Percentiles rank a stretch among this genome's conserved stretches.
These are phyloP conservation scores for Diachrysia chrysitis DNA, from an alignment of 2,888 invertebrate species.

Conservation along the genomic window DNA sequence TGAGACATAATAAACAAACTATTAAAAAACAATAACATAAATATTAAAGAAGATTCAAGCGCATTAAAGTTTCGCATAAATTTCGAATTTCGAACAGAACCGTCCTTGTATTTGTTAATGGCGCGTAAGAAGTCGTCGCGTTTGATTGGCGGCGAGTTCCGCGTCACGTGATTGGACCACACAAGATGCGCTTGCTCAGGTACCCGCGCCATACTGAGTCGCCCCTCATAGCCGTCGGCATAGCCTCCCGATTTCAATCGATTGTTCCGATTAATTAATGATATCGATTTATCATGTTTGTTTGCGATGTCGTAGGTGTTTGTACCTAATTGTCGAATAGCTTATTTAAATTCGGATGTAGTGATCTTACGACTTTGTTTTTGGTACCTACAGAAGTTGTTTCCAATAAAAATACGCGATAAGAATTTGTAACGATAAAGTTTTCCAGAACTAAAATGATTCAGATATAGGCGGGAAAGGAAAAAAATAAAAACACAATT, in stretches of 20 bases:
- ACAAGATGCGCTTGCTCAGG: slow-evolving; percentile 73
- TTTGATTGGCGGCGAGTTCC: slow-evolving; percentile 55
- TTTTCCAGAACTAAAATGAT: slow-evolving; percentile 11
- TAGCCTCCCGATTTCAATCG: slow-evolving; percentile 43
- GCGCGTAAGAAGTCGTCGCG: slow-evolving; percentile 36
- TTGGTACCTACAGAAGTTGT: slow-evolving; percentile 9
- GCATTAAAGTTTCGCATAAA: slow-evolving; percentile 10
- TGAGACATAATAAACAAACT: not conserved
- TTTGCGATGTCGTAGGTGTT: slow-evolving; percentile 13
- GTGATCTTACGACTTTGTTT: not conserved
- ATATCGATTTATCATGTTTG: slow-evolving; percentile 38
- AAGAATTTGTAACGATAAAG: slow-evolving; percentile 23
- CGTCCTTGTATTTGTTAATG: slow-evolving; percentile 46
- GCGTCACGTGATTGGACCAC: slow-evolving; percentile 70
- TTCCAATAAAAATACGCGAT: slow-evolving; percentile 9
- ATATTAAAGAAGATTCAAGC: not conserved
- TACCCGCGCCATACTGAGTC: slow-evolving; percentile 60
- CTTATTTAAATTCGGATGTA: not conserved
- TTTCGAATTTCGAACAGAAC: slow-evolving; percentile 18
- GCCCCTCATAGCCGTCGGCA: slow-evolving; percentile 44
- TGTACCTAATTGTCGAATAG: not conserved
- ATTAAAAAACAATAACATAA: not conserved
- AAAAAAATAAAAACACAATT: slow-evolving; percentile 44
- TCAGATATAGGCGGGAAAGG: slow-evolving; percentile 6
- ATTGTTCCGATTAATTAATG: slow-evolving; percentile 55